Percentiles rank a stretch among this genome's conserved stretches.
Evolutionary conservation across 2,113 vertebrate genomes (phyloP).

Genomic region (Apteryx mantelli): DNA sequence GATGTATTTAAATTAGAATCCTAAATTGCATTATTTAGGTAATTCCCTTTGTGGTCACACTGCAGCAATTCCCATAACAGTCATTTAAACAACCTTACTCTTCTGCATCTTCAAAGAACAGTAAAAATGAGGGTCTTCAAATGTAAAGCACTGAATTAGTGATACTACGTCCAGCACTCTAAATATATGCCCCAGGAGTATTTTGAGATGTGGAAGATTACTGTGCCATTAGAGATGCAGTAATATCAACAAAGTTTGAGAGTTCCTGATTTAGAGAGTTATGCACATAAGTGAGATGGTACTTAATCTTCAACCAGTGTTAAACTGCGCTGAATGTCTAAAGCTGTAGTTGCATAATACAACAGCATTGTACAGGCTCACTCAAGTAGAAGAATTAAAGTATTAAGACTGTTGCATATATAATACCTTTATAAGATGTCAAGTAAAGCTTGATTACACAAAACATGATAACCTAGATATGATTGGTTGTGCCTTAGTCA

Average conservation of each 20-base stretch:
- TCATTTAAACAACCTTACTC: neutral
- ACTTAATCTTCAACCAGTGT: neutral
- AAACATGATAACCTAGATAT: neutral
- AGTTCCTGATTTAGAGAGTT: neutral
- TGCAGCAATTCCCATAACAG: conserved; percentile 3
- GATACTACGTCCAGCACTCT: neutral
- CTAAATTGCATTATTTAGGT: conserved; percentile 8
- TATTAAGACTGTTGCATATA: neutral
- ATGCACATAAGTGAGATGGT: neutral
- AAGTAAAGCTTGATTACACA: neutral
- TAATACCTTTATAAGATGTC: neutral
- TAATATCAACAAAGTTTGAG: neutral
- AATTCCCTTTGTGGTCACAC: conserved; percentile 5
- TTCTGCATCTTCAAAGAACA: neutral
- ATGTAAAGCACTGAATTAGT: neutral
- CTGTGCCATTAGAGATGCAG: neutral
- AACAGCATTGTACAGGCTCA: neutral
- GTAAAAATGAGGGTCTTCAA: neutral
- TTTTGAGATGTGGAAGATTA: neutral
- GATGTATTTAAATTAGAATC: conserved; percentile 32
- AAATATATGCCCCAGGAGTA: neutral
- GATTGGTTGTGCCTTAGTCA: neutral
- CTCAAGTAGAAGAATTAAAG: neutral
- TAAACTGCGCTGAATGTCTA: neutral
- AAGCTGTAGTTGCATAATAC: neutral